These are phyloP conservation scores for Monodelphis domestica DNA, from an alignment of 2,797 vertebrate genomes.

Conservation along the genomic window DNA sequence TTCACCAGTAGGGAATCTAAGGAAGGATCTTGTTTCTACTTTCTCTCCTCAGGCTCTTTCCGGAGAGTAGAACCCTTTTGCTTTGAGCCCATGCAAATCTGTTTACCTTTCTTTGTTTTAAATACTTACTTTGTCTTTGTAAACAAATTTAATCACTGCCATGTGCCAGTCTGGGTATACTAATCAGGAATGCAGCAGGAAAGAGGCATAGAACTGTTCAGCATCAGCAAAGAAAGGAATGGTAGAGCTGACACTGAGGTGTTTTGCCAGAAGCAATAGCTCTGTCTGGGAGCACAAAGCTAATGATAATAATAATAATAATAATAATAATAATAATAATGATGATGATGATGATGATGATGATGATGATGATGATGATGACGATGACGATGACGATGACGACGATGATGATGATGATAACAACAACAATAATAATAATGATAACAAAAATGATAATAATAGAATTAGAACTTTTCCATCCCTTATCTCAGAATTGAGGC, in stretches of 20 bases:
- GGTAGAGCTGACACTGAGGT: not conserved
- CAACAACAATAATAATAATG: too few relatives aligned
- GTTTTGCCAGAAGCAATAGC: not conserved
- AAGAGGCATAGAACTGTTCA: not conserved
- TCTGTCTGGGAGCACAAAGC: not conserved
- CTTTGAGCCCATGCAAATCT: not conserved
- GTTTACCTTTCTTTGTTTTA: not conserved
- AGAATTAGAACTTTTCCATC: not conserved
- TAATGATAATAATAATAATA: too few relatives aligned
- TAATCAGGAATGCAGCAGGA: not conserved
- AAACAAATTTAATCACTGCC: not conserved
- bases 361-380: too few relatives aligned
- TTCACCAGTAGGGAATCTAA: not conserved
- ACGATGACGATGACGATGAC: too few relatives aligned
- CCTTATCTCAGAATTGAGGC: not conserved
- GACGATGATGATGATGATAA: too few relatives aligned
- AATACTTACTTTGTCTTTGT: not conserved
- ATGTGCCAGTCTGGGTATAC: not conserved
- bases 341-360: too few relatives aligned
- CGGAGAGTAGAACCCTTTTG: not conserved
- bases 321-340: too few relatives aligned
- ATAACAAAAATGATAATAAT: too few relatives aligned
- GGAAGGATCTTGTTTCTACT: not conserved
- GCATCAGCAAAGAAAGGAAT: not conserved
- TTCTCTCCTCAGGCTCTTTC: not conserved